Base-by-base conservation (phyloP, 2,797 vertebrate genomes). In the Aythya fuligula region DNA sequence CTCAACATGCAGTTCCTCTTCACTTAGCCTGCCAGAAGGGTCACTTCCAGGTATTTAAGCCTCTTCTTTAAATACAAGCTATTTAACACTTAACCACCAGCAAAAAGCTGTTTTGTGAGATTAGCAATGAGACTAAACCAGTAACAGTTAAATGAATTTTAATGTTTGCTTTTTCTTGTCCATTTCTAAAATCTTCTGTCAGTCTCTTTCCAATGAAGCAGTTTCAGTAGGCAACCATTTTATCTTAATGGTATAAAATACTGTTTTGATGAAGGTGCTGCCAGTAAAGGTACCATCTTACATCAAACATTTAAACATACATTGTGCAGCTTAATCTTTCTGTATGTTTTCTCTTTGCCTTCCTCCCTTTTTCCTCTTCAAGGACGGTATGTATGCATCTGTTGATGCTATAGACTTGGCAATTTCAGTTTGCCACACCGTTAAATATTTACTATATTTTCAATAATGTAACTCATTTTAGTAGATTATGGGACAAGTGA, bases 21-120 rank as follows among this genome's bases (percentile, higher is more conserved):
- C 99, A 99, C 96, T 97, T 99, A 70, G 99, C 99, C 96, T 98
- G 98, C 97, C 99, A 99, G 97, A 98, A 98, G 94, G 98, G 98
- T 47, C 99, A 99, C 94, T 56, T 97, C 20, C 98, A 99, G 99
- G 99, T 99, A 93, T 49, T 43, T 22, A 17, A 18, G n/a, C 79
- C 61, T 54, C 57, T 38, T 53, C 32, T 7, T 8, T 34, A 15
- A 8, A 11, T 57, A n/a, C 43, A 70, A 22, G 11, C 57, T 74
- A 8, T 7, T 83, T 6, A 49, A 4, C 54, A 5, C 17, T 27
- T 39, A 36, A 47, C 11, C 10, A 6, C 36, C 22, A n/a, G 4
- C 1, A 11, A 38, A 45, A 27, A 36, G 15, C 65, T 32, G 8
- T 15, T 8, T 4, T 43, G 32, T 79, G 57, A 41, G 73, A 60